Base-by-base conservation (phyloP, 2,113 vertebrate species). In the Pleuronectes platessa region DNA sequence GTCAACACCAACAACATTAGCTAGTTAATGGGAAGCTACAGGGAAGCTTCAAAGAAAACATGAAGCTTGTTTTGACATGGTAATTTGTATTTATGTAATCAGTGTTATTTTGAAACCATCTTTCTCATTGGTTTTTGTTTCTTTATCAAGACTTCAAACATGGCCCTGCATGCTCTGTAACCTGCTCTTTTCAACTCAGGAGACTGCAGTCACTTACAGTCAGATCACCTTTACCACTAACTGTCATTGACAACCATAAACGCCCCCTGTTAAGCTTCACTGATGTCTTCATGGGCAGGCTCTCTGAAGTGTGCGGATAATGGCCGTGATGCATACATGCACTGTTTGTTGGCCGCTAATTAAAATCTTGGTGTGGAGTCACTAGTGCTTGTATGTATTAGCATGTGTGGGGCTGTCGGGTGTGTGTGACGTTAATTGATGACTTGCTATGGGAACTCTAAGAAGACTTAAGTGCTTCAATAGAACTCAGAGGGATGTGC, bases 301-400 rank as follows among this genome's bases (percentile, higher is more conserved):
- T 79, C 54, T 17, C 63, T 72, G 47, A 24, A 74, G 78, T 67
- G 81, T 62, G 31, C 54, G 47, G 49, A 73, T 81, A 76, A 88
- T 75, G 70, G 79, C 47, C 15, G 2, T 40, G 55, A 23, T 78
- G 40, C n/a, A 49, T 61, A 51, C 15, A 2, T 53, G 54, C 53
- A 75, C 47, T 53, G 65, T 65, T 20, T 81, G 58, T 74, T 82
- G 61, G 53, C 59, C 21, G 20, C 65, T 69, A 82, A 77, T 71
- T 73, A 61, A 81, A 78, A 67, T 55, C 71, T 67, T 53, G 21
- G 53, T 82, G 40, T 65, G 24, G 63, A 81, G 68, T 60, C 70
- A 51, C 26, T 71, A 23, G 17, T 45, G 37, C 42, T 49, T 53
- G 24, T 26, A 42, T 65, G 47, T 67, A 51, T 51, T 20, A 51